A percentile compares a stretch with the other conserved stretches of the same genome.
Evolutionary conservation across 35 echinoderm and acorn worm species (phyloP).

Genomic region (Diadema setosum): DNA sequence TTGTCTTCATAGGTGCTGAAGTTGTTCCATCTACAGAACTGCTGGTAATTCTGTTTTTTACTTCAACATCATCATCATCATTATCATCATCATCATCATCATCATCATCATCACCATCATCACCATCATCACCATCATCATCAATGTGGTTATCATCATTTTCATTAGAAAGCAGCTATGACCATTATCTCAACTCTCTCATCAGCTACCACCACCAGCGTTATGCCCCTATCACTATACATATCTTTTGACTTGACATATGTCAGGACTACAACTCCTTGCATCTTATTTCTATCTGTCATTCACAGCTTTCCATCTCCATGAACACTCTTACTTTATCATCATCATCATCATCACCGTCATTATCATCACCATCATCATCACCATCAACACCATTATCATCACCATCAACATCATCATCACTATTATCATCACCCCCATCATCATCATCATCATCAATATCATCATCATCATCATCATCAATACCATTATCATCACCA

Average conservation of each 20-base stretch:
- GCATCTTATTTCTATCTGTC: not conserved
- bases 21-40: no score
- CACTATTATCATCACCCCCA: not conserved
- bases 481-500: not conserved
- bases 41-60: no score
- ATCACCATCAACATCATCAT: conserved; percentile 1
- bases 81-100: not conserved
- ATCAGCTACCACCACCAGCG: no score
- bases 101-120: not conserved
- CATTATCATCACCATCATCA: not conserved
- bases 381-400: not conserved
- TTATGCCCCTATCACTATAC: no score
- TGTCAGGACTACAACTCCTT: no score
- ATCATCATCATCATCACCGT: not conserved
- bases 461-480: not conserved
- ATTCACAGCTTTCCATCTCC: not conserved
- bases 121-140: not conserved
- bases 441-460: not conserved
- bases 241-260: no score
- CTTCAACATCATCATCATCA: not conserved
- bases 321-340: not conserved
- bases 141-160: not conserved
- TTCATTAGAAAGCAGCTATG: no score
- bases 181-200: no score
- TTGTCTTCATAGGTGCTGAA: no score